Conservation (phyloP, 1,140 invertebrate genomes). For the Leptopilina boulardi region DNA sequence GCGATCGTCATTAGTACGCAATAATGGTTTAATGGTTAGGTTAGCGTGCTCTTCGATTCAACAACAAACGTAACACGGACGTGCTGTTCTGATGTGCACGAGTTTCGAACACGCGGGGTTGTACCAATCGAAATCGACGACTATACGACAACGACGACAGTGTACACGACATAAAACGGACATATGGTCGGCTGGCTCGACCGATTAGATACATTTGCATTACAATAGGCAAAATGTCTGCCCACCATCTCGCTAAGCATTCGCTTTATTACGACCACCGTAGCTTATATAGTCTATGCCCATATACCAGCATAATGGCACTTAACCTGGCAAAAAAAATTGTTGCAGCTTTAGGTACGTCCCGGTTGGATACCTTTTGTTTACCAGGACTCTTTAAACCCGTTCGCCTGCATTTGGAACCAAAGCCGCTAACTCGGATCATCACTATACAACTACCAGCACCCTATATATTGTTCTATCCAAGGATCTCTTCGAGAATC, state of each 20-base stretch:
- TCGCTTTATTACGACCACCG: slow-evolving; percentile 69
- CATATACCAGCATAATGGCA: slow-evolving; percentile 70
- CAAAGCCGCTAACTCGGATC: slow-evolving; percentile 44
- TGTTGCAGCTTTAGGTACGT: slow-evolving; percentile 67
- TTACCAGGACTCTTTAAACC: slow-evolving; percentile 45
- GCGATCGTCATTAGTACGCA: slow-evolving; percentile 64
- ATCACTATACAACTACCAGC: slow-evolving; percentile 43
- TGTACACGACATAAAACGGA: slow-evolving; percentile 67
- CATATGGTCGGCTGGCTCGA: slow-evolving; percentile 74
- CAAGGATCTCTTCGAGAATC: slow-evolving; percentile 58
- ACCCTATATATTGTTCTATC: slow-evolving; percentile 51
- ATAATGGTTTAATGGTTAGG: slow-evolving; percentile 64
- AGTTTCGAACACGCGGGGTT: slow-evolving; percentile 14
- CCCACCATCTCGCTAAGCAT: slow-evolving; percentile 60
- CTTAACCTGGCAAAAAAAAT: slow-evolving; percentile 66
- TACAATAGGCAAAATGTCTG: slow-evolving; percentile 69
- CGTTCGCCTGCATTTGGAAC: slow-evolving; percentile 49
- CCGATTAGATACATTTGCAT: slow-evolving; percentile 76
- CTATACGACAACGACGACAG: slow-evolving; percentile 26
- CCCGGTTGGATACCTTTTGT: slow-evolving; percentile 58
- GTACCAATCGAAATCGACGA: slow-evolving; percentile 51
- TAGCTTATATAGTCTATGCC: slow-evolving; percentile 67
- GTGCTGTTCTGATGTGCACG: slow-evolving; percentile 33
- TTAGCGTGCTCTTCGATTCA: slow-evolving; percentile 48
- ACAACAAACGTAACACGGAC: slow-evolving; percentile 20